Percentiles rank a stretch among this genome's conserved stretches.
Evolutionary conservation across 2,888 invertebrate genomes (phyloP).

Genomic region (Cyrtodaria siliqua): DNA sequence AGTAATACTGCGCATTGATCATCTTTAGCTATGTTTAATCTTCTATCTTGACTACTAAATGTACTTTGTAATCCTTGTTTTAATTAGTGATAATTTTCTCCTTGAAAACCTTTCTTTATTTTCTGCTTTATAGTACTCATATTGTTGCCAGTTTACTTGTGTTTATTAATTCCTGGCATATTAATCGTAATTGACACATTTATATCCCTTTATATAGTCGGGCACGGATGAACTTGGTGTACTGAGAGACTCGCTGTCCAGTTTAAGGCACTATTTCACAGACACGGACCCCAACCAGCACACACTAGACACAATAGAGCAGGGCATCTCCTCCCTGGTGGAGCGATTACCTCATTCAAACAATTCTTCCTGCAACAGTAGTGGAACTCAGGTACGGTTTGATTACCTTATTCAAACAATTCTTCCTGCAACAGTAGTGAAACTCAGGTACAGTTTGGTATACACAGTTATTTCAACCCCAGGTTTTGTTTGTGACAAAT

Average conservation of each 20-base stretch:
- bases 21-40: too few relatives aligned
- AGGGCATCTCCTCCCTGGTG: constrained; percentile 85
- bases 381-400: constrained; percentile 35
- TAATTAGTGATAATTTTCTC: too few relatives aligned
- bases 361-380: constrained; percentile 25
- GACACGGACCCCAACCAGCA: constrained; percentile 85
- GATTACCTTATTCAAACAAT: constrained; percentile 67
- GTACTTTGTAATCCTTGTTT: too few relatives aligned
- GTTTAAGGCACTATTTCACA: constrained; percentile 83
- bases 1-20: too few relatives aligned
- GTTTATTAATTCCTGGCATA: too few relatives aligned
- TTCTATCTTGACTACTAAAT: too few relatives aligned
- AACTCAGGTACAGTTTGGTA: constrained; percentile 34
- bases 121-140: too few relatives aligned
- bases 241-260: constrained; percentile 85
- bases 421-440: constrained; percentile 23
- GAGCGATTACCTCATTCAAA: constrained; percentile 79
- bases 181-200: too few relatives aligned
- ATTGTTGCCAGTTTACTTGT: too few relatives aligned
- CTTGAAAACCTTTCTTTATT: too few relatives aligned
- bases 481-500: too few relatives aligned
- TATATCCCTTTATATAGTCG: constrained; percentile 38
- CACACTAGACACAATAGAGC: constrained; percentile 86
- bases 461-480: too few relatives aligned
- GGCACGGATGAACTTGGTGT: constrained; percentile 83